Base-by-base conservation (phyloP, 2,888 invertebrate species). In the Psylliodes chrysocephalus region DNA sequence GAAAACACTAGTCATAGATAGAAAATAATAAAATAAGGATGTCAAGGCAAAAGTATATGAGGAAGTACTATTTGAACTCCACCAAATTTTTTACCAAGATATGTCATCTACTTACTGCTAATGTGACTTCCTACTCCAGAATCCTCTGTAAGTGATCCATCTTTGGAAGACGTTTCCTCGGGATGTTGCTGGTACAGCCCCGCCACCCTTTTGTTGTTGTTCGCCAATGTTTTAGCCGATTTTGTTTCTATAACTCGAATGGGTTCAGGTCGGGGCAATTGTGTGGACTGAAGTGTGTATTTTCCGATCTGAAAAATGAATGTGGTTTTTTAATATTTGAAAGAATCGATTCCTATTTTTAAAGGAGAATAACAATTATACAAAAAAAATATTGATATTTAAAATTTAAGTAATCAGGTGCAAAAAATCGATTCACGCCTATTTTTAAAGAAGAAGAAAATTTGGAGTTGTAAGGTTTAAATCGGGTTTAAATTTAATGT, bases 241-340 rank as follows among this genome's bases (percentile, higher is more conserved):
- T 93, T 93, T 4, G 89, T 85, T 82, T 86, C 91, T 72, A 84
- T 85, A 66, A 84, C 82, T 78, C 86, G 87, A 68, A 85, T 85
- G 35, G 90, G 87, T 81, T 93, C 92, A 0, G 92, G 92, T 64
- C 87, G 84, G 0, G 93, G 93, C 70, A 93, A 83, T 76, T 91
- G 91, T 60, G 89, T 90, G 25, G 90, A 89, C 72, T 90, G 90
- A 54, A 90, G 78, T 2, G 89, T 89, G 70, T 86, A 90, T 80
- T 89, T 91, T 47, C 82, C 81, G 1, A 82, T 74, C 60, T 82
- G n/a, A 22, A 30, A 42, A 12, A 8, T 15, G 10, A 6, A 8
- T 2, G 2, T 10, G 10, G 19, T 44, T 17, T 44, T 40, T 8
- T 44, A 44, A 44, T 18, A 17, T 44, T 17, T 4, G 4, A 10